A percentile compares a stretch with the other conserved stretches of the same genome.
Conservation (phyloP, 2,113 vertebrate genomes). For the Hippocampus comes region DNA sequence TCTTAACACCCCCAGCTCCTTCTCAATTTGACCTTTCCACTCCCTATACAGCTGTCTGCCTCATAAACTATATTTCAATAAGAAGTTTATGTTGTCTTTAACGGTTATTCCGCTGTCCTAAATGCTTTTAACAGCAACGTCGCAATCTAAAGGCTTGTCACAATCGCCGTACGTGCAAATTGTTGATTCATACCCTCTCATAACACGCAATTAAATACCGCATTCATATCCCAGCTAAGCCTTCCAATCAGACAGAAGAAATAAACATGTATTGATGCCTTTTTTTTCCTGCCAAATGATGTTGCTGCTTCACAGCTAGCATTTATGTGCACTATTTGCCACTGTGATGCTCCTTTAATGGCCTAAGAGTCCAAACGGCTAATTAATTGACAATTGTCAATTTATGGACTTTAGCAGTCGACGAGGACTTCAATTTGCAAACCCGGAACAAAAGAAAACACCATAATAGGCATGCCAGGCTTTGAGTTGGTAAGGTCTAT, state of each 20-base stretch:
- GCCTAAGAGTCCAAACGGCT: no score
- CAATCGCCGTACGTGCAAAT: neutral
- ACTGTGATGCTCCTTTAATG: neutral
- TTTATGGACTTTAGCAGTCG: neutral
- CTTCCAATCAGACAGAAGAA: neutral
- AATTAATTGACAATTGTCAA: neutral
- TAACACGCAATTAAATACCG: neutral
- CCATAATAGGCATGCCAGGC: neutral
- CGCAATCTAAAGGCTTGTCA: neutral
- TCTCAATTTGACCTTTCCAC: constrained; percentile 36
- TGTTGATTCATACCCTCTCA: neutral
- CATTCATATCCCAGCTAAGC: neutral
- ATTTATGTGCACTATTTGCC: neutral
- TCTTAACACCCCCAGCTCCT: constrained; percentile 14
- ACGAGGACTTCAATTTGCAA: neutral
- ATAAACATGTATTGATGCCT: neutral
- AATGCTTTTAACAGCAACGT: neutral
- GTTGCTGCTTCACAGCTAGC: neutral
- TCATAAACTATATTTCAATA: constrained; percentile 33
- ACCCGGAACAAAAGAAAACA: neutral
- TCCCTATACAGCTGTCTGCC: constrained; percentile 51
- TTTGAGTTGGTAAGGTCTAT: neutral
- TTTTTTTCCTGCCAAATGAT: neutral
- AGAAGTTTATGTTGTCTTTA: neutral
- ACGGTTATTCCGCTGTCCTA: neutral